Evolutionary conservation across 1,140 invertebrate species (phyloP).

Genomic region (Oreohelix idahoensis): DNA sequence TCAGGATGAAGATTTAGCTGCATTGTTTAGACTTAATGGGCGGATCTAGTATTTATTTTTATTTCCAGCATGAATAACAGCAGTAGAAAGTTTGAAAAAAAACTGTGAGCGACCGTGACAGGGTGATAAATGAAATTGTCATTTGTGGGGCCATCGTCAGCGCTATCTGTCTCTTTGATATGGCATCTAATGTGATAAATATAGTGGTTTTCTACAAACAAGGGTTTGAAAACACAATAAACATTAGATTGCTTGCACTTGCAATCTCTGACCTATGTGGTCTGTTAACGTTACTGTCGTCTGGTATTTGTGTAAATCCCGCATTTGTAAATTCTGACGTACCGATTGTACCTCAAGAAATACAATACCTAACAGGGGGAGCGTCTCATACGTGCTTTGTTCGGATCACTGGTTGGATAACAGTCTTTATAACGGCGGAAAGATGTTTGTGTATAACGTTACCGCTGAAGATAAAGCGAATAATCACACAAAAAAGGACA

Average conservation of each 20-base stretch:
- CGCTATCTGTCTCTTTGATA: neutral
- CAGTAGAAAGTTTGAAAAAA: too few species aligned
- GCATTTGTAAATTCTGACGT: neutral
- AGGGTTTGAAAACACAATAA: too few species aligned
- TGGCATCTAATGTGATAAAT: too few species aligned
- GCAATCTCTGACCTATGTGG: neutral
- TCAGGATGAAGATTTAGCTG: too few species aligned
- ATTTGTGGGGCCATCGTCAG: neutral
- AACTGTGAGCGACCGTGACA: neutral
- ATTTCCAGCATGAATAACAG: too few species aligned
- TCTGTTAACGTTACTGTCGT: too few species aligned
- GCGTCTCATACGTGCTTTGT: neutral
- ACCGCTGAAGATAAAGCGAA: constrained; percentile 11
- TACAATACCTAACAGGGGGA: constrained; percentile 4
- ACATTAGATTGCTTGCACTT: neutral
- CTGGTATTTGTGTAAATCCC: neutral
- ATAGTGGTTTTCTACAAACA: too few species aligned
- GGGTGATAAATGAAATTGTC: neutral
- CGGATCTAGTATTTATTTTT: too few species aligned
- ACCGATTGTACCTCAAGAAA: neutral
- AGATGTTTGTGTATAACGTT: constrained; percentile 15
- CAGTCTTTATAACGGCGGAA: constrained; percentile 17
- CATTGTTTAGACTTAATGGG: too few species aligned
- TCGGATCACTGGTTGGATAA: constrained; percentile 20
- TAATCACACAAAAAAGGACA: neutral